A percentile compares a stretch with the other conserved stretches of the same genome.
Evolutionary conservation across 2,888 invertebrate species (phyloP).

Genomic region (Coelinius sp.): DNA sequence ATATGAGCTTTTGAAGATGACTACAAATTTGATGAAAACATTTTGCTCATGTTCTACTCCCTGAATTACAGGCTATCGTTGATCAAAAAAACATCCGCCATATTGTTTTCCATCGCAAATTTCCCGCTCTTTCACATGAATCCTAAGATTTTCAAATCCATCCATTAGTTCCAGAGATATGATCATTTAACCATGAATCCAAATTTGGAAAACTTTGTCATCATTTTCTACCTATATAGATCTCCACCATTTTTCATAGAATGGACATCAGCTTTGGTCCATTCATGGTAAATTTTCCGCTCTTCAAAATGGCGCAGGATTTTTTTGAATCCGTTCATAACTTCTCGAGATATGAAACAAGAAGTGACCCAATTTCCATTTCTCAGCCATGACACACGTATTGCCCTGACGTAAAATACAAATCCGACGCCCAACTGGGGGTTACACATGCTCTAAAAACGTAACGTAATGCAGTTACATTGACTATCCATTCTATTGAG

Average conservation of each 20-base stretch:
- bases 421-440: conserved; percentile 56
- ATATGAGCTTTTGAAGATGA: too few relatives aligned
- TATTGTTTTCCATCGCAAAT: background rate
- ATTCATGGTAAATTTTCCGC: background rate
- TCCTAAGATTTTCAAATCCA: background rate
- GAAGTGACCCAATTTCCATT: background rate
- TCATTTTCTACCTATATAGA: background rate
- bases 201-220: background rate
- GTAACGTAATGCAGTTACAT: conserved; percentile 55
- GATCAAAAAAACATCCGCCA: background rate
- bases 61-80: too few relatives aligned
- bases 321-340: background rate
- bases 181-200: background rate
- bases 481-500: conserved; percentile 23
- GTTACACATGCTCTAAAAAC: conserved; percentile 12
- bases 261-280: background rate
- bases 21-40: too few relatives aligned
- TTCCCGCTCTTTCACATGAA: background rate
- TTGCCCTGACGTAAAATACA: conserved; percentile 46
- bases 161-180: background rate
- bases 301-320: background rate
- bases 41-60: too few relatives aligned
- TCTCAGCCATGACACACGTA: background rate
- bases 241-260: background rate
- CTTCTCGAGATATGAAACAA: background rate